Evolutionary conservation across 1,140 invertebrate species (phyloP), one percentile per base, ranked within the genome.

Genomic region (Lutraria rhynchaena): DNA sequence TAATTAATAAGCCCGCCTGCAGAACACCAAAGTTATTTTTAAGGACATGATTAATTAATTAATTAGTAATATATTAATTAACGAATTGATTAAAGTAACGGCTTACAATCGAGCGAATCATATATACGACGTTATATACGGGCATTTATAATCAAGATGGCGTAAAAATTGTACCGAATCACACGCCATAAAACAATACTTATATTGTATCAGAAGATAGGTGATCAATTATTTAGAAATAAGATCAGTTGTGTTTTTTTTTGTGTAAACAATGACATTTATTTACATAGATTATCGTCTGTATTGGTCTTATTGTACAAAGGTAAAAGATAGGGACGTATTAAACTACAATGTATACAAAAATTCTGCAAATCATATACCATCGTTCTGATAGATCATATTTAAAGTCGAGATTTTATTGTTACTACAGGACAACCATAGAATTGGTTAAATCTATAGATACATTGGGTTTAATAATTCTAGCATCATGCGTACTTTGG

Each of bases 171-270:
- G 61, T 41, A 65, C 61, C 46, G 22, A 65, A 41, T 11, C 15
- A 65, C 61, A 19, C 37, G 35, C 37, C 24, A 65, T 44, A 65
- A 35, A 46, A 46, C 46, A 24, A 33, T 7, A 44, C 35, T 29
- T 41, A 44, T 46, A 22, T 65, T 17, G 27, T 24, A 44, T 44
- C n/a, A 29, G 61, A 13, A n/a, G 41, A 22, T 9, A 41, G 27
- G 46, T 65, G 46, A 65, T 65, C 61, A 46, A 65, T 65, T 65
- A 65, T 65, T 65, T 44, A 44, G 61, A 65, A 65, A 65, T 65
- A 44, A 65, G 61, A 65, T 65, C 61, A n/a, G n/a, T n/a, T n/a
- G 61, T 41, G 15, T 24, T 65, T 41, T 44, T 65, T 65, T 24
- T 1, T 7, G 57, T 37, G 46, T 65, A 41, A 65, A 65, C 61